Base-by-base conservation (phyloP, 1,140 invertebrate species). In the Trachymyrmex septentrionalis region DNA sequence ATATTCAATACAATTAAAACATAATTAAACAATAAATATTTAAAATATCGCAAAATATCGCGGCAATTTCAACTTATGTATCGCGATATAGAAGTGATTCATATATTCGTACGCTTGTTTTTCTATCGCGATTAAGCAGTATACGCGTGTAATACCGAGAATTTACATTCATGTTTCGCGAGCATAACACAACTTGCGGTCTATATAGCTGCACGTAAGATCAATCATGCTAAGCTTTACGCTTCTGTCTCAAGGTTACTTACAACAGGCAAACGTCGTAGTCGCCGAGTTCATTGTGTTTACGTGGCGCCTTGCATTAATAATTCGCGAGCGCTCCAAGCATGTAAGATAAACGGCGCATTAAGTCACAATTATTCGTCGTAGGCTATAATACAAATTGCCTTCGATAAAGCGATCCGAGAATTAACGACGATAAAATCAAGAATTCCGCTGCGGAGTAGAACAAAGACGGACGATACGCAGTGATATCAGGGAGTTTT, bases 261-360 rank as follows among this genome's bases (percentile, higher is more conserved):
- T 19, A 30, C 80, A 61, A 19, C 34, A 16, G 50, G 72, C 38
- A 44, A 44, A 82, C 12, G 19, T 82, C 21, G 34, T 30, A 14
- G 5, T 9, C 9, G 10, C 10, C 12, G 6, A 3, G 48, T 38
- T 44, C 34, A 16, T 21, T 27, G 24, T 73, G 57, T 84, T 84
- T 63, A 84, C 27, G 38, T 50, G 80, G 67, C 80, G 55, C 55
- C 38, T 48, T 61, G 16, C 38, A 84, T 84, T 12, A 84, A 73
- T 84, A 84, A 84, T 84, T 84, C 67, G 80, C 38, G 14, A 5
- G 10, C 9, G n/a, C 38, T 71, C 21, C 53, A 34, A 19, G 69
- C 14, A 53, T n/a, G 44, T 84, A 84, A 84, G 80, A 84, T 84
- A 84, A 84, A 75, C 44, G 80, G 50, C 27, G 53, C 27, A 75